Base-by-base conservation (phyloP, 1,140 invertebrate genomes). In the Phymorhynchus buccinoides region DNA sequence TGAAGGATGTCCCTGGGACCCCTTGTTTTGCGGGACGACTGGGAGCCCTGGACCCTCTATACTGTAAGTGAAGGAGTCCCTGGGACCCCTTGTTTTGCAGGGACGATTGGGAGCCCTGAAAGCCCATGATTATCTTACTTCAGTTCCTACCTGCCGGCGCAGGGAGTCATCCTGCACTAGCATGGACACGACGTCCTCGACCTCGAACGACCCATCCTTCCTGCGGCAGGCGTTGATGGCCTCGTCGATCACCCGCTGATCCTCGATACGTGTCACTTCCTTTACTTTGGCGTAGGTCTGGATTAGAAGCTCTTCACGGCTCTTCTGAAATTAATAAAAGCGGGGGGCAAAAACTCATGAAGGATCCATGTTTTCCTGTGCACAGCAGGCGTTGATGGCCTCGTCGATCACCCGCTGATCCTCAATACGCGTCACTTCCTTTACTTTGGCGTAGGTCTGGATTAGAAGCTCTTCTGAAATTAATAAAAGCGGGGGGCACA, bases 211-310 rank as follows among this genome's bases (percentile, higher is more conserved):
- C 0, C 92, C 92, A 68, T 91, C 88, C 37, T 88, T 88, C 42
- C 89, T 88, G 39, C 87, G 62, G 87, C 92, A 93, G 1, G 90
- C 90, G 52, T 85, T 89, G 62, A 92, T 91, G 16, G 92, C 92
- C 83, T 90, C 87, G 35, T 88, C 85, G 68, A 93, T 93, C 37
- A 91, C 80, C 56, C 88, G 83, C 16, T 87, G 68, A 87, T 92
- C 91, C 73, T 89, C 84, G 39, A 92, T 90, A 37, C 92, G 91
- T 22, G 92, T 93, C 1, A 92, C 87, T 84, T 93, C 92, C 79
- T 90, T 89, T 22, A 93, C 89, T 73, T 82, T 85, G 32, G 80
- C 87, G 44, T 83, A 80, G 4, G 84, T 84, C 66, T 84, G 71
- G 66, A 37, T 81, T 18, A 82, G 68, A 27, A 30, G 39, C 18